phyloP scores from a whole-genome alignment of 2,113 vertebrate genomes.

The Chaenogobius annularis region DNA sequence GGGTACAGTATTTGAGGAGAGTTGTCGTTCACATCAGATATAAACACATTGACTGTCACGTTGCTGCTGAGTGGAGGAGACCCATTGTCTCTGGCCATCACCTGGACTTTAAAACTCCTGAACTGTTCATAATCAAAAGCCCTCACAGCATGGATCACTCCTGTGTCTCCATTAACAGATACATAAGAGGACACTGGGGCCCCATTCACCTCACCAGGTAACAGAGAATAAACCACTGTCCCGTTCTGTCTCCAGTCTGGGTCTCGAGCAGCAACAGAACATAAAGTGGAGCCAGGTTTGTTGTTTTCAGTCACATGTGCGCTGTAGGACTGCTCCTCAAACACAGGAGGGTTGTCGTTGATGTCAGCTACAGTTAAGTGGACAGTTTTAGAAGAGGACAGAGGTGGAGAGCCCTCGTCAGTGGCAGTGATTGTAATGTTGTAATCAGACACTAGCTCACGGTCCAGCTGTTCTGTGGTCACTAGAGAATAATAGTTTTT shows the following conservation, averaged over 20 bases:
- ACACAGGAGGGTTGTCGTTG: slow-evolving; percentile 75
- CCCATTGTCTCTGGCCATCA: slow-evolving; percentile 12
- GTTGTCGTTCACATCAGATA: slow-evolving; percentile 32
- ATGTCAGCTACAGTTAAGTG: slow-evolving; percentile 67
- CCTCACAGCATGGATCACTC: slow-evolving; percentile 66
- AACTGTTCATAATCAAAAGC: slow-evolving; percentile 58
- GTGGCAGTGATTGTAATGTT: slow-evolving; percentile 59
- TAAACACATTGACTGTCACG: slow-evolving; percentile 24
- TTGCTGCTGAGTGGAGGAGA: slow-evolving; percentile 24
- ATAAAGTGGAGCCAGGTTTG: slow-evolving; percentile 69
- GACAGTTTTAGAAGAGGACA: slow-evolving; percentile 61
- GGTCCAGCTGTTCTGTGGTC: slow-evolving; percentile 50
- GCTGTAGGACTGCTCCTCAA: slow-evolving; percentile 58
- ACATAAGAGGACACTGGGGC: slow-evolving; percentile 66
- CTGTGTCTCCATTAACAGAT: slow-evolving; percentile 67
- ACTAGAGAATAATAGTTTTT: slow-evolving; percentile 55
- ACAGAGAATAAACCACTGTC: slow-evolving; percentile 47
- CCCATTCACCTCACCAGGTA: slow-evolving; percentile 42
- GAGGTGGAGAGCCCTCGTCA: slow-evolving; percentile 67
- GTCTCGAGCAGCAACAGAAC: slow-evolving; percentile 67
- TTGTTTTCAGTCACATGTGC: slow-evolving; percentile 74
- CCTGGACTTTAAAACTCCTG: slow-evolving; percentile 13
- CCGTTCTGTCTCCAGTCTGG: slow-evolving; percentile 72
- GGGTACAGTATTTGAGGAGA: slow-evolving; percentile 31
- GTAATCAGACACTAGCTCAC: slow-evolving; percentile 52